A percentile compares a stretch with the other conserved stretches of the same genome.
Evolutionary conservation across 2,888 invertebrate species (phyloP).

Genomic region (Margaritifera margaritifera): DNA sequence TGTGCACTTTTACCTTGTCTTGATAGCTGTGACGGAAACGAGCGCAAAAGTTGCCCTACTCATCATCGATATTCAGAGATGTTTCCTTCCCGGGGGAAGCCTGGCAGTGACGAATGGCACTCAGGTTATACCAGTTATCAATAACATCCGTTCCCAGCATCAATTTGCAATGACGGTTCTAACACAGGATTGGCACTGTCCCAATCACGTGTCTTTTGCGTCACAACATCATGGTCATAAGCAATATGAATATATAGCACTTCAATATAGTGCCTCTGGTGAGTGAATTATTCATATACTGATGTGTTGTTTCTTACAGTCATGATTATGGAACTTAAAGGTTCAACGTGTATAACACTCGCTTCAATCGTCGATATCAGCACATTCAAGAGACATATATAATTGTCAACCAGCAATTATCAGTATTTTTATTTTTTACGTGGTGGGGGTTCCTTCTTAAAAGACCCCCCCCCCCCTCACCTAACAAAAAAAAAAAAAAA

Average conservation of each 20-base stretch:
- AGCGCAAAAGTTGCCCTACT: slow-evolving; percentile 47
- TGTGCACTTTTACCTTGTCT: too few species aligned
- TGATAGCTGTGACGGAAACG: too few species aligned
- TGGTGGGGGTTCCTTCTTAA: too few species aligned
- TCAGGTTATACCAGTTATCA: slow-evolving; percentile 57
- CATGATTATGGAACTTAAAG: too few species aligned
- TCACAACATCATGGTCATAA: slow-evolving; percentile 44
- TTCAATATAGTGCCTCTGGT: slow-evolving; percentile 55
- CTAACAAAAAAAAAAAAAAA: too few species aligned
- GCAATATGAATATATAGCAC: slow-evolving; percentile 20
- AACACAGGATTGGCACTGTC: slow-evolving; percentile 66
- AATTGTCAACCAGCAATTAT: too few species aligned
- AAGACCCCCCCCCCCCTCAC: too few species aligned
- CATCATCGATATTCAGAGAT: slow-evolving; percentile 65
- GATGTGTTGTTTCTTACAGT: not conserved
- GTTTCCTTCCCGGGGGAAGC: slow-evolving; percentile 61
- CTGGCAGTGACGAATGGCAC: slow-evolving; percentile 53
- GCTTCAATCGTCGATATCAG: not conserved
- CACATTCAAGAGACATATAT: not conserved
- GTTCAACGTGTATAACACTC: too few species aligned
- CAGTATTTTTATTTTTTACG: too few species aligned
- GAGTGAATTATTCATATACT: slow-evolving; percentile 3
- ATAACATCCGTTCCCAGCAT: slow-evolving; percentile 48
- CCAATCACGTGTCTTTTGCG: slow-evolving; percentile 65
- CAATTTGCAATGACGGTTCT: slow-evolving; percentile 52